These are phyloP conservation scores for Choristoneura fumiferana DNA, from an alignment of 1,140 invertebrate genomes.

Conservation along the genomic window DNA sequence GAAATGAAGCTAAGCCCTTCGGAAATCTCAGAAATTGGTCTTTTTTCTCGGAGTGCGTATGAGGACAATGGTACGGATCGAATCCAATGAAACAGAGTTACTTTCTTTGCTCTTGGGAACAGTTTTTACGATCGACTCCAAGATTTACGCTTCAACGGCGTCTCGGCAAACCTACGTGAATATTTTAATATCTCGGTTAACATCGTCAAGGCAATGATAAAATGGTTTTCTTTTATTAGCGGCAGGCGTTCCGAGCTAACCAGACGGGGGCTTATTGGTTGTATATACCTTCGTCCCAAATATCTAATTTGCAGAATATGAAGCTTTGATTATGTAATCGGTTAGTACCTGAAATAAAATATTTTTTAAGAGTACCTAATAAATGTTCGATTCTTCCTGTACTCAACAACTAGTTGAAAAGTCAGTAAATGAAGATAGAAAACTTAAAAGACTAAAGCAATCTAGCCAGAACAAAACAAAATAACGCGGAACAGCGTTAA, in stretches of 20 bases:
- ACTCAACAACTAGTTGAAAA: too few relatives aligned
- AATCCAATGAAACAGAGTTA: constrained; percentile 55
- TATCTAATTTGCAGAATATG: too few relatives aligned
- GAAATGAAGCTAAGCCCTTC: constrained; percentile 75
- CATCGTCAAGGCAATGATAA: constrained; percentile 28
- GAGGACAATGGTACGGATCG: constrained; percentile 53
- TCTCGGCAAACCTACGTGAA: constrained; percentile 41
- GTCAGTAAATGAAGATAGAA: too few relatives aligned
- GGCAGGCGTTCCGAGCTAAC: not conserved
- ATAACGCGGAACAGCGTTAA: too few relatives aligned
- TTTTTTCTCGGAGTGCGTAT: constrained; percentile 62
- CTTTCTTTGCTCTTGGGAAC: constrained; percentile 47
- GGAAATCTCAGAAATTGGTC: constrained; percentile 73
- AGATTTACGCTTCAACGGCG: constrained; percentile 53
- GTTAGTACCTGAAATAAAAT: too few relatives aligned
- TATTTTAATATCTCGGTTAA: constrained; percentile 50
- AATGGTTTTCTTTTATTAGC: constrained; percentile 29
- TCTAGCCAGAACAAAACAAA: too few relatives aligned
- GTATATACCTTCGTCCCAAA: not conserved
- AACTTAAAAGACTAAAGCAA: too few relatives aligned
- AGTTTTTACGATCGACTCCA: constrained; percentile 56
- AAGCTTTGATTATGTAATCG: too few relatives aligned
- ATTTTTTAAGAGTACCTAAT: too few relatives aligned
- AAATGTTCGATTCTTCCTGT: too few relatives aligned
- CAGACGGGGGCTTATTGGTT: not conserved